Percentiles rank a stretch among this genome's conserved stretches.
Evolutionary conservation across 2,113 vertebrate genomes (phyloP).

Genomic region (Oreocharis arfaki): DNA sequence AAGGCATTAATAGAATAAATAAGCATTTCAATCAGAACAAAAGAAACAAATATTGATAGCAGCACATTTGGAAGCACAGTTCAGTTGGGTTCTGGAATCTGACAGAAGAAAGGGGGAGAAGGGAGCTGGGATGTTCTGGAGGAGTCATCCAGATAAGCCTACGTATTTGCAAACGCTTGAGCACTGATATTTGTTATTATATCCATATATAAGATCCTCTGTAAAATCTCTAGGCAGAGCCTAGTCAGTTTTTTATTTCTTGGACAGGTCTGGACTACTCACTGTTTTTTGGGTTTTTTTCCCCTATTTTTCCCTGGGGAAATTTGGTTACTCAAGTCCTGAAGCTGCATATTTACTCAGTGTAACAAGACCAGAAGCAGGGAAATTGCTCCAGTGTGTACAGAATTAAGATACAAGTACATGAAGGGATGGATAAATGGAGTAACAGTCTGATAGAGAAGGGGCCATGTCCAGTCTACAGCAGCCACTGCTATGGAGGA

Average conservation of each 20-base stretch:
- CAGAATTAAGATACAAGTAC: neutral
- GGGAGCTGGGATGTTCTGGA: neutral
- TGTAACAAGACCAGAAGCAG: neutral
- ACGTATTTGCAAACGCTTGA: neutral
- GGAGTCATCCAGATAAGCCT: neutral
- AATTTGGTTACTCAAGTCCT: neutral
- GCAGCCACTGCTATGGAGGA: neutral
- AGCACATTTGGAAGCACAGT: neutral
- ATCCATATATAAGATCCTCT: neutral
- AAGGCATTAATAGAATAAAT: neutral
- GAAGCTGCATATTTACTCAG: neutral
- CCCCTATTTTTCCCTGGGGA: neutral
- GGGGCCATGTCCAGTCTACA: neutral
- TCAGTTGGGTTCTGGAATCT: neutral
- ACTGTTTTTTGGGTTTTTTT: neutral
- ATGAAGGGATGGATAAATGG: neutral
- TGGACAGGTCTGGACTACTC: neutral
- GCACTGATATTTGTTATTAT: neutral
- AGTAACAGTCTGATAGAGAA: neutral
- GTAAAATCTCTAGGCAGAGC: neutral
- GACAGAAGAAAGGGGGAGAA: neutral
- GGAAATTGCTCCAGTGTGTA: neutral
- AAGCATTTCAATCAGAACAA: neutral
- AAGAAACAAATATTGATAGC: neutral
- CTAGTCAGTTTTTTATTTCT: neutral